These are phyloP conservation scores for Didymodactylos carnosus DNA, from an alignment of 2,888 invertebrate genomes.

Conservation along the genomic window DNA sequence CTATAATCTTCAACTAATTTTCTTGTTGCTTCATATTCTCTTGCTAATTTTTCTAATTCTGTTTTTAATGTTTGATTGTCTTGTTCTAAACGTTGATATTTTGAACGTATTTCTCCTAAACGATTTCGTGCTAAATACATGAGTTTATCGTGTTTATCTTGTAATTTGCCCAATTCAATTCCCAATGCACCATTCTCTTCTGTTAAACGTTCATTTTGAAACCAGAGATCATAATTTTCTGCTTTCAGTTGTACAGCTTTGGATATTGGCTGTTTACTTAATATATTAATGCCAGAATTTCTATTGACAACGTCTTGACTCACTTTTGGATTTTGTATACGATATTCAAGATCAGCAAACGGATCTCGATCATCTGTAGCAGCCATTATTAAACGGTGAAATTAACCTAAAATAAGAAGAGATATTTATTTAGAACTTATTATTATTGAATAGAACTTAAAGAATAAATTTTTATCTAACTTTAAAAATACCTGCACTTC, in stretches of 20 bases:
- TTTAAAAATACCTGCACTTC: no score
- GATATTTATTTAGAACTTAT: no score
- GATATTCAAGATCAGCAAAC: conserved; percentile 12
- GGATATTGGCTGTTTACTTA: conserved; percentile 4
- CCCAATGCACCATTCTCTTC: conserved; percentile 10
- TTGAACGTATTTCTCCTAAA: conserved; percentile 10
- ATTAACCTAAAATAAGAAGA: not conserved
- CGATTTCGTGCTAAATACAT: conserved; percentile 12
- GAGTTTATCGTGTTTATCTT: conserved; percentile 14
- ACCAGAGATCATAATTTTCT: conserved; percentile 14
- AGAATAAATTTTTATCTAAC: no score
- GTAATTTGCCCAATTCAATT: conserved; percentile 4
- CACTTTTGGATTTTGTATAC: conserved; percentile 1
- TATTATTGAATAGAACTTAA: no score
- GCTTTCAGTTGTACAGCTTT: conserved; percentile 14
- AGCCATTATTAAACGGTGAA: conserved; percentile 4
- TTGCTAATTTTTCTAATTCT: conserved; percentile 7
- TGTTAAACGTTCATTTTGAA: conserved; percentile 12
- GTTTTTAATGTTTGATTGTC: conserved; percentile 10
- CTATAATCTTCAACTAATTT: conserved; percentile 13
- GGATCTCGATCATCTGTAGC: conserved; percentile 1
- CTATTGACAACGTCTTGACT: conserved; percentile 9
- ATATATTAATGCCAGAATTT: conserved; percentile 7
- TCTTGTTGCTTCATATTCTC: conserved; percentile 13
- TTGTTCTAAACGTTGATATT: conserved; percentile 9